Base-by-base conservation (phyloP, 2,797 vertebrate species). In the Anableps anableps region DNA sequence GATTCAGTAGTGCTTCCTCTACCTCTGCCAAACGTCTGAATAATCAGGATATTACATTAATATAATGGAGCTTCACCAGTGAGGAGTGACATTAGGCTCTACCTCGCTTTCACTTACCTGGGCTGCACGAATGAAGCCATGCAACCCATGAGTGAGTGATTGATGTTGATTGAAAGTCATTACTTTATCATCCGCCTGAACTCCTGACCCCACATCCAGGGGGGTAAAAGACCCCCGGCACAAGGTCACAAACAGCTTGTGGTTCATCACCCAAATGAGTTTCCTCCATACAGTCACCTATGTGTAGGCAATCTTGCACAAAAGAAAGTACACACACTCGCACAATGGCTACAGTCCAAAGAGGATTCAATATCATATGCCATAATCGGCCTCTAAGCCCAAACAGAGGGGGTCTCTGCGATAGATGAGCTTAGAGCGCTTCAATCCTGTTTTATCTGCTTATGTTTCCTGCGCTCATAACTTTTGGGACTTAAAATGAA, bases 311-410 rank as follows among this genome's bases (percentile, higher is more conserved):
- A 68, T 79, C 82, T 85, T 74, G 55, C 81, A 74, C 80, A 85
- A 60, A 84, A 83, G 75, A 86, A 72, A 83, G 79, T 74, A 81
- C 81, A 86, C 81, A 79, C 72, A 74, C 82, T 71, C 74, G 81
- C 80, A 91, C 87, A 92, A 88, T 91, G 85, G 85, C 76, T 71
- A 17, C 72, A 82, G 84, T 73, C 87, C 87, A 94, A 92, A 93
- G 90, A 93, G 91, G 93, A 95, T 94, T 95, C 88, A 92, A 92
- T 94, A 93, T 95, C 93, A 95, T 92, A 89, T 88, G 94, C 85
- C 85, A 83, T 93, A 95, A 95, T 95, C 92, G 70, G 80, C 82
- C 89, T 86, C 85, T 92, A 93, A 95, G 88, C 90, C 88, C 60
- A 83, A 81, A 83, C 86, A 86, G 85, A 85, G 87, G 88, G 91